These are phyloP conservation scores for Pollenia griseotomentosa DNA, from an alignment of 2,888 invertebrate species.

Conservation along the genomic window DNA sequence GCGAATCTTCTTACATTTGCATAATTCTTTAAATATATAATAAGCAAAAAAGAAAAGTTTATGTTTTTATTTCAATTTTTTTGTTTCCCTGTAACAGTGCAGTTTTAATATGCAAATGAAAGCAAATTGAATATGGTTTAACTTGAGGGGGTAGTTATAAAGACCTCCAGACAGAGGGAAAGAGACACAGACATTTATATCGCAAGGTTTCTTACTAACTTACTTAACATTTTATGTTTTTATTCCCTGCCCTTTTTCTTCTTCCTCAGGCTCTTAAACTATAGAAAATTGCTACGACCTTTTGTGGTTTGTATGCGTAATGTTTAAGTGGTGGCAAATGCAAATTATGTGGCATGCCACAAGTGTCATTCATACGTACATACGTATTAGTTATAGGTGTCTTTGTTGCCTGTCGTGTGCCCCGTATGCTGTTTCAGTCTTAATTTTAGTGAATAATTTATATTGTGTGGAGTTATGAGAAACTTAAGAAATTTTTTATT, in stretches of 20 bases:
- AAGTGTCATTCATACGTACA: slow-evolving; percentile 63
- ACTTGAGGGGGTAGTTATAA: slow-evolving; percentile 57
- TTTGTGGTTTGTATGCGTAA: slow-evolving; percentile 63
- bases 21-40: slow-evolving; percentile 72
- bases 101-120: slow-evolving; percentile 78
- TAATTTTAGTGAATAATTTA: slow-evolving; percentile 46
- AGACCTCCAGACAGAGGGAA: slow-evolving; percentile 10
- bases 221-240: slow-evolving; percentile 42
- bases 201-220: slow-evolving; percentile 28
- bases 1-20: slow-evolving; percentile 59
- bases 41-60: slow-evolving; percentile 46
- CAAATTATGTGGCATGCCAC: slow-evolving; percentile 72
- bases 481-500: background rate
- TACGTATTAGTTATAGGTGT: slow-evolving; percentile 34
- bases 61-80: slow-evolving; percentile 52
- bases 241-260: background rate
- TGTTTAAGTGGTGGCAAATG: slow-evolving; percentile 66
- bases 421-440: slow-evolving; percentile 5
- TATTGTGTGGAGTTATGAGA: slow-evolving; percentile 16
- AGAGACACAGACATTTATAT: slow-evolving; percentile 1
- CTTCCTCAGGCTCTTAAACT: background rate
- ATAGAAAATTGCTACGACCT: slow-evolving; percentile 42
- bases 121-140: slow-evolving; percentile 79
- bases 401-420: background rate
- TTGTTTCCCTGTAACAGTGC: slow-evolving; percentile 52